A percentile compares a stretch with the other conserved stretches of the same genome.
Conservation (phyloP, 2,888 invertebrate genomes). For the Andrena praecox region DNA sequence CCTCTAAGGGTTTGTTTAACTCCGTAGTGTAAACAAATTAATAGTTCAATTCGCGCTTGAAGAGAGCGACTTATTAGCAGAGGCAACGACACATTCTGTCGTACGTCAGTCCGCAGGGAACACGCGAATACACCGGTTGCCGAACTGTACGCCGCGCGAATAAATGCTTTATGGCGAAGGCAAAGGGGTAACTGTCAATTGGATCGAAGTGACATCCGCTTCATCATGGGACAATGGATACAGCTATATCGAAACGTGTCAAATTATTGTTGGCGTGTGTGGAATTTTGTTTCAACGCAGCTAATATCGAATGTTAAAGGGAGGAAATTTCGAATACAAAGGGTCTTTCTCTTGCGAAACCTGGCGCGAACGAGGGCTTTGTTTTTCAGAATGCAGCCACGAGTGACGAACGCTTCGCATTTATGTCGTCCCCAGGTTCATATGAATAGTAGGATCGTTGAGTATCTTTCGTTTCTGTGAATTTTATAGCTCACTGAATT, state of each 20-base stretch:
- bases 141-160: not conserved
- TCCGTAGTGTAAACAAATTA: too few species aligned
- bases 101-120: not conserved
- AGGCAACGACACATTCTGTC: not conserved
- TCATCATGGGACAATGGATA: not conserved
- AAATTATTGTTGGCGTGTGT: not conserved
- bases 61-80: too few species aligned
- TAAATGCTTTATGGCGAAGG: constrained; percentile 10
- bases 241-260: not conserved
- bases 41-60: too few species aligned
- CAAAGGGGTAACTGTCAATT: constrained; percentile 26
- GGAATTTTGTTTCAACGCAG: not conserved
- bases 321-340: not conserved
- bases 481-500: too few species aligned
- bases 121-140: constrained; percentile 10
- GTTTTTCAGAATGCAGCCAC: not conserved
- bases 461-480: too few species aligned
- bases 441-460: too few species aligned
- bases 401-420: not conserved
- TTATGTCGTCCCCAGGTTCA: not conserved
- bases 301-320: constrained; percentile 3
- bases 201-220: not conserved
- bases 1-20: too few species aligned
- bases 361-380: not conserved
- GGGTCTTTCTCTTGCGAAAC: not conserved